phyloP scores from a whole-genome alignment of 1,140 invertebrate species.

The Dolichoris vasculosae region DNA sequence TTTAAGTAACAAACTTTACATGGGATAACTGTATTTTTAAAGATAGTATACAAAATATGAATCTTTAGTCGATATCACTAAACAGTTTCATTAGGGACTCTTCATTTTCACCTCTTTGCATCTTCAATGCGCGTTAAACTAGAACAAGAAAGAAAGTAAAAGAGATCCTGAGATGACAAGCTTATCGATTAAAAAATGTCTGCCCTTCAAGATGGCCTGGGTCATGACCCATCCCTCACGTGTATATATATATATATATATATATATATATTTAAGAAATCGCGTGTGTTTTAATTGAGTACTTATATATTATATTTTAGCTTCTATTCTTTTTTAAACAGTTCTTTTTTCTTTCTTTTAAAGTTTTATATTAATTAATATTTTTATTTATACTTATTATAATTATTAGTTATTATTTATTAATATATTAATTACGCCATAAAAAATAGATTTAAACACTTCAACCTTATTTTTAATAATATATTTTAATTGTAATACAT shows the following conservation, averaged over 20 bases:
- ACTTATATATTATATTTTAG: no score
- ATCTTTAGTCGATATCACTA: constrained; percentile 50
- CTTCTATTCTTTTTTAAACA: no score
- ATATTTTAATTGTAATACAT: no score
- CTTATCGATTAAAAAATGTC: constrained; percentile 76
- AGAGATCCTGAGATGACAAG: constrained; percentile 56
- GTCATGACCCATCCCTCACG: constrained; percentile 73
- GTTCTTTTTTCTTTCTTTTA: no score
- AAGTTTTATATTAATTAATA: no score
- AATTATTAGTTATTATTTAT: no score
- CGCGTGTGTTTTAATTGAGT: no score
- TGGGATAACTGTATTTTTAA: constrained; percentile 61
- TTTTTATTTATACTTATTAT: no score
- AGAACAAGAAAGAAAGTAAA: constrained; percentile 45
- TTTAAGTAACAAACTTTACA: constrained; percentile 73
- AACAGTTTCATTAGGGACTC: constrained; percentile 32
- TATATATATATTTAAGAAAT: not conserved
- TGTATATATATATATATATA: not conserved
- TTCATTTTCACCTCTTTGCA: constrained; percentile 40
- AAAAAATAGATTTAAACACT: no score
- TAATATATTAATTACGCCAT: no score
- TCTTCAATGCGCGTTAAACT: not conserved
- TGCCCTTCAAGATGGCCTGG: constrained; percentile 75
- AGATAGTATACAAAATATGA: not conserved
- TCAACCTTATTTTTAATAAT: no score